Base-by-base conservation (phyloP, 1,140 invertebrate species). In the Elysia chlorotica region DNA sequence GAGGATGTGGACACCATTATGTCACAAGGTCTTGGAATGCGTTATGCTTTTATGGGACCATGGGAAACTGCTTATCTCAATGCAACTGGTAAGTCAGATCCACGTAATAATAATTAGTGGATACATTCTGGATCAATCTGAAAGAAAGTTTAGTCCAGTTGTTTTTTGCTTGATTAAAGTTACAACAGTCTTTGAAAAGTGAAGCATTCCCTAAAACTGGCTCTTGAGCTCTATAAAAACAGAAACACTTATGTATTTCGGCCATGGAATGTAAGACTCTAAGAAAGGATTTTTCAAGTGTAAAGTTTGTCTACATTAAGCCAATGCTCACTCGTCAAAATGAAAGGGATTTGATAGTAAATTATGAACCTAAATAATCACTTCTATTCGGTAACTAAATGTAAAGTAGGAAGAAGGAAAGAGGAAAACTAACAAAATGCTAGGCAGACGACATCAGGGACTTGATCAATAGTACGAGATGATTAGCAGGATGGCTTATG, bases 31-130 rank as follows among this genome's bases (percentile, higher is more conserved):
- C 89, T 99, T 10, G 97, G 96, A 17, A 93, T 95, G 90, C 90
- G 97, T 65, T 99, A 98, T 83, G 96, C 96, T 2, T 99, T 98
- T 85, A 88, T 97, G 33, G 97, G 97, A 25, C 93, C 95, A 1
- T 89, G 98, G 61, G 96, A 98, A 89, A 96, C 96, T 0, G 94
- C 94, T 2, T 96, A 97, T 89, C 90, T 99, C 28, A 99, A 99
- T 89, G 96, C 96, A 54, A 80, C 79, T 41, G 81, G 81, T 86
- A 69, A 61, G 71, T 36, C 10, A 14, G n/a, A 48, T 48, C 10
- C 10, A 48, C n/a, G 10, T 48, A 48, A 14, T 5, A 23, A 21
- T 28, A 33, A 10, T 19, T 19, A 65, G 62, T 33, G 30, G 30
- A 14, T 56, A 17, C 25, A 6, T 30, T 65, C 31, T 65, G 10